Base-by-base conservation (phyloP, 2,888 invertebrate genomes). In the Amiota communis region DNA sequence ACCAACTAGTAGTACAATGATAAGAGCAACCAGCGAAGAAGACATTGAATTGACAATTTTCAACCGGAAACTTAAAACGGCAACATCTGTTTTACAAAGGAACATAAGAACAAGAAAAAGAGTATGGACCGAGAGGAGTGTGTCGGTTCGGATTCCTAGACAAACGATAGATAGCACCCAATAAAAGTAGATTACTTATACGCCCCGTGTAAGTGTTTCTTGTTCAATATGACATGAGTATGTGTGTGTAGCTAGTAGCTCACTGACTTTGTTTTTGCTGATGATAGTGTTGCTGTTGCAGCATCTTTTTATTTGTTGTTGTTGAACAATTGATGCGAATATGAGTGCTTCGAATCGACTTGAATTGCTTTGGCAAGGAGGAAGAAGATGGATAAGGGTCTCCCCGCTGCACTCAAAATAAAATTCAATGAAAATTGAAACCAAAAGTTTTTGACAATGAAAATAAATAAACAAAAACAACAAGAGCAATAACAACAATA, bases 341-440 rank as follows among this genome's bases (percentile, higher is more conserved):
- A 68, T 68, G 67, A 68, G 67, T 68, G 67, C 17, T 53, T 51
- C 23, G 67, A n/a, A 17, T 51, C 48, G 51, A 68, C 53, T 23
- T 51, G 15, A n/a, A 51, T 65, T 65, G 47, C n/a, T 48, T 51
- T 51, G 67, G 13, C 64, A 10, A 15, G 13, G 47, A 10, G 8
- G 64, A 13, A 11, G 47, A n/a, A 17, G 11, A n/a, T n/a, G n/a
- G 9, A 51, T n/a, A 17, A 10, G 23, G 17, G 15, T 20, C 12
- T 13, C 53, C 13, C 12, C 20, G 59, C 20, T 59, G 59, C 59
- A 59, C 17, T 53, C 63, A 68, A 23, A 23, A 12, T 47, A 51
- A 68, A 68, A 68, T 68, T 68, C 67, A 68, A 68, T 68, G 67
- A 68, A 68, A 68, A 68, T 17, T 68, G 67, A 68, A 68, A 68